These are phyloP conservation scores for Ptychobarbus kaznakovi DNA, from an alignment of 2,797 vertebrate genomes.

Conservation along the genomic window DNA sequence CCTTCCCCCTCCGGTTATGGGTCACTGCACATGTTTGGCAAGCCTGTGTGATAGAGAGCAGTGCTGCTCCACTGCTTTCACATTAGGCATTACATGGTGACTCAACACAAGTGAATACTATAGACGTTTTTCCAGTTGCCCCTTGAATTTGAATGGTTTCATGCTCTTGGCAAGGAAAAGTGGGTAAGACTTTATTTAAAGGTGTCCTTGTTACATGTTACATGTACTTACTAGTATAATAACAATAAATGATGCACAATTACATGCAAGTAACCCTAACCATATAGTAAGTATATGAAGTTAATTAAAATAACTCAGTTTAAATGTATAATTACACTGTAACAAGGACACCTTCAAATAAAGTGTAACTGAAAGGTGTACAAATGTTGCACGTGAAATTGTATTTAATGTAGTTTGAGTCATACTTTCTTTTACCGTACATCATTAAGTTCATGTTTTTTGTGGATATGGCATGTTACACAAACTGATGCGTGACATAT, in stretches of 20 bases:
- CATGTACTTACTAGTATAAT: no score
- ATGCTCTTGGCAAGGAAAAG: not conserved
- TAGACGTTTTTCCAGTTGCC: not conserved
- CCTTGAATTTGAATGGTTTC: not conserved
- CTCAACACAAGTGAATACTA: not conserved
- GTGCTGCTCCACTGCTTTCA: slow-evolving; percentile 1
- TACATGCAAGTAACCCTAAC: no score
- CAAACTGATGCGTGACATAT: not conserved
- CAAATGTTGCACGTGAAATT: not conserved
- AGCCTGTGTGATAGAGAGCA: slow-evolving; percentile 17
- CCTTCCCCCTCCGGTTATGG: slow-evolving; percentile 34
- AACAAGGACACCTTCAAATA: no score
- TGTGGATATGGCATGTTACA: not conserved
- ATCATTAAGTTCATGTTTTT: not conserved
- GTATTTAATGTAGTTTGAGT: not conserved
- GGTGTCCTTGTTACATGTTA: no score
- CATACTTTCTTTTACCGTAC: not conserved
- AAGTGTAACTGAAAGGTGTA: no score
- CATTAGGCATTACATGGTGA: not conserved
- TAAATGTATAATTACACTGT: no score
- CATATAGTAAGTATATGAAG: no score
- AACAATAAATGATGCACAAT: no score
- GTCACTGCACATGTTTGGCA: slow-evolving; percentile 42
- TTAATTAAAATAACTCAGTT: no score
- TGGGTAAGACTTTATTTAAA: not conserved